phyloP scores from a whole-genome alignment of 2,888 invertebrate species.

The Trimorus sp. region DNA sequence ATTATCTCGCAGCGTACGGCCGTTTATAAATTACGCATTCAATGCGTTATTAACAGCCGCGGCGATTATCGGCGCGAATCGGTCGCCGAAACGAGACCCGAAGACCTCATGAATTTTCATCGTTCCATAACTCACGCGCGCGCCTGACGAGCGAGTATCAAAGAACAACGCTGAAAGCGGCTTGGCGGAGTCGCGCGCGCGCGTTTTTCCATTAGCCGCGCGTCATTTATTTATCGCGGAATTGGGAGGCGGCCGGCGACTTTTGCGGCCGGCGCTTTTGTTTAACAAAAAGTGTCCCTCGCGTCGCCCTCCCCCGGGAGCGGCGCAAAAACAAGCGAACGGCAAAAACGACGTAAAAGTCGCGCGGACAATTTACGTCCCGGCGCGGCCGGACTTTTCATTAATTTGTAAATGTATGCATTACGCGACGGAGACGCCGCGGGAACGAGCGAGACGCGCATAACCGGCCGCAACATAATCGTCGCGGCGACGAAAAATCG shows the following conservation, averaged over 20 bases:
- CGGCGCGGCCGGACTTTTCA: constrained; percentile 44
- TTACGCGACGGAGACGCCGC: constrained; percentile 22
- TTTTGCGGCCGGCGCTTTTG: constrained; percentile 8
- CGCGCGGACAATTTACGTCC: constrained; percentile 41
- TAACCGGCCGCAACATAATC: constrained; percentile 26
- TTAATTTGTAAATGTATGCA: constrained; percentile 55
- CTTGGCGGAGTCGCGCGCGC: background rate
- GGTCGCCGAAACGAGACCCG: constrained; percentile 20
- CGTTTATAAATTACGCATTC: constrained; percentile 37
- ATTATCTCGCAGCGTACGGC: constrained; percentile 31
- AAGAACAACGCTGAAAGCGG: constrained; percentile 21
- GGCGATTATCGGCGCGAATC: constrained; percentile 35
- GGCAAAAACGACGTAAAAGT: constrained; percentile 26
- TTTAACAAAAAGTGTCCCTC: constrained; percentile 34
- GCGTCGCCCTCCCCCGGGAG: constrained; percentile 18
- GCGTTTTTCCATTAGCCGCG: constrained; percentile 40
- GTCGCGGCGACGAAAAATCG: constrained; percentile 29
- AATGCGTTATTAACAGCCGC: constrained; percentile 42
- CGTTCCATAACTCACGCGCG: constrained; percentile 37
- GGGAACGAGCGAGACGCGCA: constrained; percentile 10
- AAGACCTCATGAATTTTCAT: constrained; percentile 48
- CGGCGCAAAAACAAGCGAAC: constrained; percentile 11
- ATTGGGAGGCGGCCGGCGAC: too few species aligned
- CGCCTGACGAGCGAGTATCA: constrained; percentile 7
- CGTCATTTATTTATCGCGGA: constrained; percentile 42